phyloP scores from a whole-genome alignment of 2,113 vertebrate species.

The Misgurnus anguillicaudatus region DNA sequence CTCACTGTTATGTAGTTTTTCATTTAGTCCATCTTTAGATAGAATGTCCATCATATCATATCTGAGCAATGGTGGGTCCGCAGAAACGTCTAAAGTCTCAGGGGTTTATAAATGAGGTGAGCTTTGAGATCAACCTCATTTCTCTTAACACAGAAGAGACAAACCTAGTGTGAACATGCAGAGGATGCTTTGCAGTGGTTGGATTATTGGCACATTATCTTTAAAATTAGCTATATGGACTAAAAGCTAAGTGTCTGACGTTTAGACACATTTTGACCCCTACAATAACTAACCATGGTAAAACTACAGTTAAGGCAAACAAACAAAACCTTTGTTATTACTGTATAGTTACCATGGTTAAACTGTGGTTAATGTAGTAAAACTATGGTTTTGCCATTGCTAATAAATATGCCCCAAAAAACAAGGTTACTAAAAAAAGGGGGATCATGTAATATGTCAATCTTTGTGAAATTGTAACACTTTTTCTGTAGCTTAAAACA shows the following conservation, averaged over 20 bases:
- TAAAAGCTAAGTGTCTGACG: not conserved
- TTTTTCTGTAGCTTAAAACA: no score
- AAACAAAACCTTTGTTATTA: no score
- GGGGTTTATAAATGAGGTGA: constrained; percentile 17
- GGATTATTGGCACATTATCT: not conserved
- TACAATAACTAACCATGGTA: no score
- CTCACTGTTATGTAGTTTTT: constrained; percentile 41
- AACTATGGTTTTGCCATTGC: no score
- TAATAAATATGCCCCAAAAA: no score
- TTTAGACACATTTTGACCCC: not conserved
- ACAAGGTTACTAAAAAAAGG: no score
- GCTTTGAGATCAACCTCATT: constrained; percentile 11
- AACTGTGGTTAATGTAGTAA: no score
- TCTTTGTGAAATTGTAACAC: no score
- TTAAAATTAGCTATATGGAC: not conserved
- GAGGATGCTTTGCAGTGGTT: not conserved
- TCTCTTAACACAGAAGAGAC: not conserved
- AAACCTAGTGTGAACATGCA: not conserved
- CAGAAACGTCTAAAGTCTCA: not conserved
- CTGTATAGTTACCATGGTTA: no score
- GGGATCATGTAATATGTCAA: no score
- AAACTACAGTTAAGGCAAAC: no score
- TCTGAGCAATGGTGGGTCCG: constrained; percentile 26
- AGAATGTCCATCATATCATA: constrained; percentile 55
- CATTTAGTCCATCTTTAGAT: constrained; percentile 46